Evolutionary conservation across 2,888 invertebrate species (phyloP).

Genomic region (Halictus quadricinctus): DNA sequence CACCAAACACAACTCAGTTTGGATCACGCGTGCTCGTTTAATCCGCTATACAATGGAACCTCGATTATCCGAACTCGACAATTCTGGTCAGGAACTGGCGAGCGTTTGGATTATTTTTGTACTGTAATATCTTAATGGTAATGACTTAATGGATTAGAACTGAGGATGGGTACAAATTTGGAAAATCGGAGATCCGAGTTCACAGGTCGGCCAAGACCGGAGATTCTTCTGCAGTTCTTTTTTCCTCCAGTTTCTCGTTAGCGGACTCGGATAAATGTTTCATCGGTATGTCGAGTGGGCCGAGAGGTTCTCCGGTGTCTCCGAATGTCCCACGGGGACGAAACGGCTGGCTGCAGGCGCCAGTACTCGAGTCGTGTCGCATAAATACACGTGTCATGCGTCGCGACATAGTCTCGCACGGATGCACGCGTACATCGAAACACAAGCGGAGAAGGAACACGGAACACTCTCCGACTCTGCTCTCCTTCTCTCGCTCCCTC

Average conservation of each 20-base stretch:
- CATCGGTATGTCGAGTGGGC: slow-evolving; percentile 51
- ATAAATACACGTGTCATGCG: slow-evolving; percentile 66
- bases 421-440: slow-evolving; percentile 10
- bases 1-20: too few relatives aligned
- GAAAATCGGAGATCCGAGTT: too few relatives aligned
- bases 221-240: not conserved
- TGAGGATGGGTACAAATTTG: too few relatives aligned
- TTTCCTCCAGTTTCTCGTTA: slow-evolving; percentile 45
- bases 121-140: too few relatives aligned
- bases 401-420: slow-evolving; percentile 8
- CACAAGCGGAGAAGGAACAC: slow-evolving; percentile 27
- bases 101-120: too few relatives aligned
- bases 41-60: not conserved
- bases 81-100: not conserved
- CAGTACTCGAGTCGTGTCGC: slow-evolving; percentile 63
- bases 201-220: too few relatives aligned
- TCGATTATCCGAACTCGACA: not conserved
- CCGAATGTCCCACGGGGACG: slow-evolving; percentile 53
- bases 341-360: slow-evolving; percentile 57
- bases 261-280: slow-evolving; percentile 51
- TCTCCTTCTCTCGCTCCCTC: not conserved
- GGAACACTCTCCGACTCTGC: slow-evolving; percentile 11
- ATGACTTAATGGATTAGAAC: too few relatives aligned
- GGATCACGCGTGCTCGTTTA: not conserved
- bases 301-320: slow-evolving; percentile 35